Base-by-base conservation (phyloP, 2,888 invertebrate genomes). In the Calameuta idolon region DNA sequence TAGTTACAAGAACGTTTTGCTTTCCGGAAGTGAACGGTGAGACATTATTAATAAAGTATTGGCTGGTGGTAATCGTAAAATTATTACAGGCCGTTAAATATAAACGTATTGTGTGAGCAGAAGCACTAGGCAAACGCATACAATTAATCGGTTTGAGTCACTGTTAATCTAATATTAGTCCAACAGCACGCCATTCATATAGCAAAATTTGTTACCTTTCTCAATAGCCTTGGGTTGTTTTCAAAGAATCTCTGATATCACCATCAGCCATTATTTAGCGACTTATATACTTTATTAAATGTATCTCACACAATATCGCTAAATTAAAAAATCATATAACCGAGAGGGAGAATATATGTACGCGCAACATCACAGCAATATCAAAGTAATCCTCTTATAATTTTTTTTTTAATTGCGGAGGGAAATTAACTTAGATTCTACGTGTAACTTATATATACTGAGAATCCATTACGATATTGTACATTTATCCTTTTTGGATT, bases 261-360 rank as follows among this genome's bases (percentile, higher is more conserved):
- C 85, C 88, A 87, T 87, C 88, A 90, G 87, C 89, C 88, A 89
- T 84, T 82, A 87, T 78, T 84, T 85, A 81, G 81, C 80, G 55
- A 73, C 77, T 83, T 79, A 76, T 77, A 74, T 81, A 82, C 87
- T 89, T 88, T 88, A 88, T 89, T 89, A 86, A 89, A 81, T 81
- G 84, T 86, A 88, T 89, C 86, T 89, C 89, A 90, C 89, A 89
- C 85, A 88, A 83, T 84, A 79, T 81, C 80, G 84, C 83, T 81
- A 77, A 82, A 83, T 81, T 79, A n/a, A 33, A 77, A 74, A 74
- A 40, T 23, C 68, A 34, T 76, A 79, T 73, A 74, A 79, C 55
- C 75, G 75, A 78, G 71, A 78, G 37, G 11, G 9, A 55, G 23
- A 23, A 55, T 55, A 76, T 69, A 78, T 76, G 15, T 34, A 78